Base-by-base conservation (phyloP, 2,797 vertebrate species). In the Scolopax rusticola region DNA sequence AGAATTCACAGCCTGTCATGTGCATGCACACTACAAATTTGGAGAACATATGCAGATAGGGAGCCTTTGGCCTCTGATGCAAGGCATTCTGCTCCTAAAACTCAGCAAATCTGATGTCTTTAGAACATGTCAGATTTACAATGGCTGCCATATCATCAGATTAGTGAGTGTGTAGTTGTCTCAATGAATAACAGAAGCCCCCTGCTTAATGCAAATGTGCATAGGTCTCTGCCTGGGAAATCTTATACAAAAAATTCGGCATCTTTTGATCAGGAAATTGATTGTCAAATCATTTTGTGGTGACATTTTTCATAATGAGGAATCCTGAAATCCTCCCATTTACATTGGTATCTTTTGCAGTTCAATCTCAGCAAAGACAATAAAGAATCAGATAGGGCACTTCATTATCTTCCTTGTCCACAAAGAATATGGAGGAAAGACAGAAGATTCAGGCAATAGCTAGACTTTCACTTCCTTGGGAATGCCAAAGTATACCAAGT, bases 31-130 rank as follows among this genome's bases (percentile, higher is more conserved):
- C 38, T 57, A 25, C 11, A 86, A 65, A 91, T 81, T 78, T 61
- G 86, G 19, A 50, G 30, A 88, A 78, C 80, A 57, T 71, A 57
- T 81, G 38, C 33, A 65, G 54, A 69, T 10, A 65, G 5, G 13
- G 12, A 88, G 43, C 3, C 65, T 86, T 94, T 90, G 33, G n/a
- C 65, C 83, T 93, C 33, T 70, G 32, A 45, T 82, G 15, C 12
- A 67, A 79, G 24, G 38, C 45, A 65, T 92, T 91, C 60, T 75
- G 18, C 40, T 79, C 43, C 67, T 82, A 87, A 91, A 90, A 84
- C 67, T 87, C 60, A 85, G 14, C 21, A 96, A 85, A 91, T 67
- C 43, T 70, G 36, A 87, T 70, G 28, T 45, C 60, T 93, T 84
- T 60, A 83, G 56, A 89, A 87, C 6, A 38, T 19, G 19, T 85